phyloP scores from a whole-genome alignment of 2,797 vertebrate species.

The Chaetophractus vellerosus region DNA sequence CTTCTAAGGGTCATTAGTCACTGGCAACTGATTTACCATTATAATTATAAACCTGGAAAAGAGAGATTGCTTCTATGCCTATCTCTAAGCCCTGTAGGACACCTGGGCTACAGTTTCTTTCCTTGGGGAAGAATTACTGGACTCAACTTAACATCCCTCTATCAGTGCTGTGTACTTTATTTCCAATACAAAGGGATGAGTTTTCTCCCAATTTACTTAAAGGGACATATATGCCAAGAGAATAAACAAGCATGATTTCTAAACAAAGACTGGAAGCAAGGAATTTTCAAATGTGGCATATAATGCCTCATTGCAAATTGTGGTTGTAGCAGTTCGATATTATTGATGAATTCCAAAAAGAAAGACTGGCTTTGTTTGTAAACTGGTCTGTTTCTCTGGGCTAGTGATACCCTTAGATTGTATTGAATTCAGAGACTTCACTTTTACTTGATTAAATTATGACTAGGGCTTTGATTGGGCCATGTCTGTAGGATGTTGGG shows the following conservation, averaged over 20 bases:
- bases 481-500: too few species aligned
- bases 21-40: background rate
- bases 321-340: too few species aligned
- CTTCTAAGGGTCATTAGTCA: background rate
- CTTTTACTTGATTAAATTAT: too few species aligned
- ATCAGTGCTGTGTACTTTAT: background rate
- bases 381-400: too few species aligned
- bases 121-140: background rate
- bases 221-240: background rate
- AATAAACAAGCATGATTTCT: background rate
- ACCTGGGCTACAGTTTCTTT: background rate
- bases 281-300: background rate
- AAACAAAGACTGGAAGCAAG: background rate
- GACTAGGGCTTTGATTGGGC: too few species aligned
- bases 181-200: background rate
- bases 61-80: background rate
- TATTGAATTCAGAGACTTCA: too few species aligned
- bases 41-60: background rate
- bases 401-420: too few species aligned
- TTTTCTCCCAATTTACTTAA: background rate
- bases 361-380: too few species aligned
- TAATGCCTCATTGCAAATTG: background rate
- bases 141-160: background rate
- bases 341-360: too few species aligned
- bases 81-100: background rate